Percentiles rank a stretch among this genome's conserved stretches.
Evolutionary conservation across 2,888 invertebrate species (phyloP).

Genomic region (Drosophila rellima): DNA sequence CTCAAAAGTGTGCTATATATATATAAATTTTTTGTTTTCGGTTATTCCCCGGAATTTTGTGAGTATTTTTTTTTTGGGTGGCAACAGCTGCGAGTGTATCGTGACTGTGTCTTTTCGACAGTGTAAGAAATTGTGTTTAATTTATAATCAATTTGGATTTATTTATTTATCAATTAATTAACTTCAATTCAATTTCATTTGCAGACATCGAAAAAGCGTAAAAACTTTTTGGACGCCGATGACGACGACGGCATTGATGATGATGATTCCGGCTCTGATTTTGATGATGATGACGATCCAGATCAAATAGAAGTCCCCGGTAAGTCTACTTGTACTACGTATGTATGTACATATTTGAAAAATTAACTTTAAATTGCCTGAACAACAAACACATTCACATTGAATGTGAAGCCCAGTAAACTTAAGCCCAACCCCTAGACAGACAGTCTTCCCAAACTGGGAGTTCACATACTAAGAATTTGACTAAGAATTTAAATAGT

Average conservation of each 20-base stretch:
- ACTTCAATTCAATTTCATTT: conserved; percentile 22
- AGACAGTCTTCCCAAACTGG: not conserved
- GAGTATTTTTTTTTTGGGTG: not conserved
- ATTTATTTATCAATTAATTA: conserved; percentile 2
- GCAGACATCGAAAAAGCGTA: conserved; percentile 81
- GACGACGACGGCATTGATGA: conserved; percentile 87
- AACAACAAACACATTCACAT: conserved; percentile 6
- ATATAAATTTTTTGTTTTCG: conserved; percentile 34
- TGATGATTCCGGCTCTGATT: conserved; percentile 89
- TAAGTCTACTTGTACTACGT: conserved; percentile 81
- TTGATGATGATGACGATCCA: conserved; percentile 95
- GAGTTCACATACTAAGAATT: not conserved
- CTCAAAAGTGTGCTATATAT: conserved; percentile 68
- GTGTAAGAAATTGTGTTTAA: conserved; percentile 10
- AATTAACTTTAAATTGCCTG: conserved; percentile 6
- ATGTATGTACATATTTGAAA: conserved; percentile 8
- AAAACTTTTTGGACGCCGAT: conserved; percentile 72
- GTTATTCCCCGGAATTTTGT: conserved; percentile 35
- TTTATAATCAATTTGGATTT: conserved; percentile 1
- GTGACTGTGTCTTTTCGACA: not conserved
- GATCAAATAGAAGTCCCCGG: conserved; percentile 97
- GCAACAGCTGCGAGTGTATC: conserved; percentile 19
- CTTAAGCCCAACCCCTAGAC: not conserved
- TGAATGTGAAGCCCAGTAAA: not conserved
- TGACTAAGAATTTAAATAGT: conserved; percentile 7